These are phyloP conservation scores for Spodoptera picta DNA, from an alignment of 2,888 invertebrate genomes.

Conservation along the genomic window DNA sequence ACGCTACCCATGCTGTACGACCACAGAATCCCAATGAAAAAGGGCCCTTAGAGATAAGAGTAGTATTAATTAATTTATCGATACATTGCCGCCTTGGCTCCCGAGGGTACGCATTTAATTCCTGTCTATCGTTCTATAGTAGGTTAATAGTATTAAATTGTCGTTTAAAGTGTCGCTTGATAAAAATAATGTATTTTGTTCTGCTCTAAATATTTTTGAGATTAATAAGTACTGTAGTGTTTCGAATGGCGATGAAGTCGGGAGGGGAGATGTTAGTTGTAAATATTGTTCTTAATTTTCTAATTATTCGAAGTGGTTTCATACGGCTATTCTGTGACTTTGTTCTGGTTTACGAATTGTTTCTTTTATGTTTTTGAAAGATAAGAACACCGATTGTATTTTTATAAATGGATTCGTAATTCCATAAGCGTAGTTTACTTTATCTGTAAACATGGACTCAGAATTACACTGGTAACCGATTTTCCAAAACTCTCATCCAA, in stretches of 20 bases:
- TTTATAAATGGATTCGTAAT: too few relatives aligned
- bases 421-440: too few relatives aligned
- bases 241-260: not conserved
- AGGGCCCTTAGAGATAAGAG: slow-evolving; percentile 44
- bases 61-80: slow-evolving; percentile 73
- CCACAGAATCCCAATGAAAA: too few relatives aligned
- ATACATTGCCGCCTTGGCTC: slow-evolving; percentile 58
- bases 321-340: too few relatives aligned
- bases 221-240: not conserved
- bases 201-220: slow-evolving; percentile 17
- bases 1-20: too few relatives aligned
- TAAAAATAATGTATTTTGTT: slow-evolving; percentile 30
- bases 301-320: too few relatives aligned
- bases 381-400: too few relatives aligned
- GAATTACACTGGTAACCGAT: too few relatives aligned
- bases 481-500: too few relatives aligned
- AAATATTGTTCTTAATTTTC: not conserved
- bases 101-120: slow-evolving; percentile 59
- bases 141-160: slow-evolving; percentile 49
- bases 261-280: not conserved
- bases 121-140: slow-evolving; percentile 50
- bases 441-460: too few relatives aligned
- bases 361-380: too few relatives aligned
- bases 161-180: slow-evolving; percentile 25
- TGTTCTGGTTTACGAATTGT: too few relatives aligned